These are phyloP conservation scores for Aradophagus sp. DNA, from an alignment of 1,140 invertebrate genomes.

Conservation along the genomic window DNA sequence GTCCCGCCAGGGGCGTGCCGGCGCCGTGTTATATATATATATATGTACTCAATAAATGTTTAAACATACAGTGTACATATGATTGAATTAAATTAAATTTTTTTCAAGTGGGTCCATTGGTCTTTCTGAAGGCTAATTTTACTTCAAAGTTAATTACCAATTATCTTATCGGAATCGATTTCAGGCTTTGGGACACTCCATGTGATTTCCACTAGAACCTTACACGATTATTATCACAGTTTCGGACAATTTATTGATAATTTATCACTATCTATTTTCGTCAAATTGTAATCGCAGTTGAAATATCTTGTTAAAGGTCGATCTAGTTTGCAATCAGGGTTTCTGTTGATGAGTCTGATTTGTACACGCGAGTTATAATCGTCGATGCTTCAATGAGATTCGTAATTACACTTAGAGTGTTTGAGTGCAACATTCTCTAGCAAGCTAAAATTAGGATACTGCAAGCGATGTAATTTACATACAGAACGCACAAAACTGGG, in stretches of 20 bases:
- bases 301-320: slow-evolving; percentile 49
- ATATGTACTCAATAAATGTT: too few species aligned
- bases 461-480: slow-evolving; percentile 45
- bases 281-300: slow-evolving; percentile 33
- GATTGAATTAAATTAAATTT: too few species aligned
- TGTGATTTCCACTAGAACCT: too few species aligned
- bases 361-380: slow-evolving; percentile 51
- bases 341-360: slow-evolving; percentile 50
- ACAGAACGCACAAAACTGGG: slow-evolving; percentile 37
- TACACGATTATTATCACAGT: too few species aligned
- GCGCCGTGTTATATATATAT: too few species aligned
- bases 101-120: too few species aligned
- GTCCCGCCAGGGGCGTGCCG: too few species aligned
- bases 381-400: slow-evolving; percentile 54
- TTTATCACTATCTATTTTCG: slow-evolving; percentile 40
- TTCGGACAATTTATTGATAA: slow-evolving; percentile 17
- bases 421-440: slow-evolving; percentile 40
- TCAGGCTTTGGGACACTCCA: too few species aligned
- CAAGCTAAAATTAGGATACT: slow-evolving; percentile 34
- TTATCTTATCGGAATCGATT: too few species aligned
- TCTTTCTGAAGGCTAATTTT: too few species aligned
- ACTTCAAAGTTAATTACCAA: too few species aligned
- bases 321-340: slow-evolving; percentile 49
- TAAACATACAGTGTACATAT: too few species aligned
- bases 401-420: slow-evolving; percentile 49